Conservation (phyloP, 1,140 invertebrate genomes). For the Euura saliciscinereae region DNA sequence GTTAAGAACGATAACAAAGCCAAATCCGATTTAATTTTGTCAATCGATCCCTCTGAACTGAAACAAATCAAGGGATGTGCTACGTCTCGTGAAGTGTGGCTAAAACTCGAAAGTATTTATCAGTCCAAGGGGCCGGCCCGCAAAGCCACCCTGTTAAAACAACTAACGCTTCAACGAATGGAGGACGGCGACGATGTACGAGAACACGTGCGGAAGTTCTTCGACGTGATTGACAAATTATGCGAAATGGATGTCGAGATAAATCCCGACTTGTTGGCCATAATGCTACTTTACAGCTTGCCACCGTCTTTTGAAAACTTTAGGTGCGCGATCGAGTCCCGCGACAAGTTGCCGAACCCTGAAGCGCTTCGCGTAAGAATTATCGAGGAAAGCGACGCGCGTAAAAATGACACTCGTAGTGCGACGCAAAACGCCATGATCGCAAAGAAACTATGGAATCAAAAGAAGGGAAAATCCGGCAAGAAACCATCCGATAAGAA, state of each 20-base stretch:
- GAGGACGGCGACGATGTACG: conserved; percentile 20
- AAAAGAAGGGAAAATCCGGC: conserved; percentile 2
- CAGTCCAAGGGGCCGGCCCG: conserved; percentile 28
- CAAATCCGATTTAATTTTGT: conserved; percentile 25
- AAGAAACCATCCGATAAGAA: conserved; percentile 15
- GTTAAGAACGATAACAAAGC: conserved; percentile 24
- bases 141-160: conserved; percentile 34
- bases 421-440: conserved; percentile 16
- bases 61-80: conserved; percentile 25
- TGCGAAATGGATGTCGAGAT: conserved; percentile 15
- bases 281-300: conserved; percentile 19
- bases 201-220: conserved; percentile 16
- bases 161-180: conserved; percentile 26
- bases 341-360: conserved; percentile 30
- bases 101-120: conserved; percentile 27
- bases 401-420: conserved; percentile 18
- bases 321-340: conserved; percentile 33
- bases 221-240: conserved; percentile 21
- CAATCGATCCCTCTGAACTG: conserved; percentile 24
- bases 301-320: conserved; percentile 33
- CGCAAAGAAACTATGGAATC: conserved; percentile 8
- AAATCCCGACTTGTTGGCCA: conserved; percentile 11
- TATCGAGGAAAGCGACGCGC: conserved; percentile 30
- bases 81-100: conserved; percentile 29
- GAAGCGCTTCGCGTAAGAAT: conserved; percentile 33